Base-by-base conservation (phyloP, 2,113 vertebrate genomes). In the Hydrochoerus hydrochaeris region DNA sequence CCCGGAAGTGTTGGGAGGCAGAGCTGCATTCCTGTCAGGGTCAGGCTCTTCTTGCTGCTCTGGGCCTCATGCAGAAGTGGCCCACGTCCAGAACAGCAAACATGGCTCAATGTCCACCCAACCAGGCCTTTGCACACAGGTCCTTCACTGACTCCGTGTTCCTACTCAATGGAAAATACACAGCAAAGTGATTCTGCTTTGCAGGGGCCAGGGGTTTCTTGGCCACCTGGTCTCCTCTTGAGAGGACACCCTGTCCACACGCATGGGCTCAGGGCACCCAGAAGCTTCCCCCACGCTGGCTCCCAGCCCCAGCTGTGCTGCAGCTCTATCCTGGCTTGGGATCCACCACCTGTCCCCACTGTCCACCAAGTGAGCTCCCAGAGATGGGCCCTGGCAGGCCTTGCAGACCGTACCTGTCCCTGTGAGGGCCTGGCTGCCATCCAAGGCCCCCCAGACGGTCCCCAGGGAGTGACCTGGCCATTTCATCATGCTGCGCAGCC, bases 251-350 rank as follows among this genome's bases (percentile, higher is more conserved):
- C 32, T 13, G 3, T 2, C 49, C 17, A 0, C 5, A 41, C 7
- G 6, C 3, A 7, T 1, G 13, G 7, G 24, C 0, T 0, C 0
- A 3, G 16, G 17, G 22, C 0, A 24, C 19, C 3, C 0, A 0
- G 44, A 17, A 2, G 7, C 41, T 58, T 32, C 35, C 3, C 3
- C 35, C 20, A 8, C 1, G 3, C 35, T 26, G 17, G 35, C 52
- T 57, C 54, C 12, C 1, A 24, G 78, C 22, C n/a, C 5, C 58
- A 2, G 69, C 38, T 67, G 30, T 17, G 30, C 10, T 1, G 13
- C 12, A 65, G 65, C 65, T 30, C 32, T 1, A 2, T 19, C 38
- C 71, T 44, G 57, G 24, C n/a, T 28, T 6, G n/a, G 26, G 35
- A 41, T 7, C n/a, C 5, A 22, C 52, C 75, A 5, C 77, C 30